A percentile compares a stretch with the other conserved stretches of the same genome.
Evolutionary conservation across 2,888 invertebrate genomes (phyloP).

Genomic region (Alsophila aescularia): DNA sequence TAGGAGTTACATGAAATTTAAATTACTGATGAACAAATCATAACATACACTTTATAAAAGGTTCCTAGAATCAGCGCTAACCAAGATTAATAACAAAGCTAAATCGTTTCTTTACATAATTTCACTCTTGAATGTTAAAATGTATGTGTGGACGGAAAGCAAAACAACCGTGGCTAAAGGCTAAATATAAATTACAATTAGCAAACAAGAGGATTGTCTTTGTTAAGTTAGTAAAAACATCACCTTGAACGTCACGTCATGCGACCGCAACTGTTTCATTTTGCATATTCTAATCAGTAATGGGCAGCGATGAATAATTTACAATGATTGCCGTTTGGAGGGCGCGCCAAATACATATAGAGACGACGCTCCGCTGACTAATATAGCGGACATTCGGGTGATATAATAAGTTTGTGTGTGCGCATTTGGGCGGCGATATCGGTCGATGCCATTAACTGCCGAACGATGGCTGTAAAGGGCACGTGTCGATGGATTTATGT

Average conservation of each 20-base stretch:
- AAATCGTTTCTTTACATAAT: too few relatives aligned
- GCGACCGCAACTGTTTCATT: conserved; percentile 5
- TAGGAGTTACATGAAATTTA: too few relatives aligned
- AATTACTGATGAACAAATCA: too few relatives aligned
- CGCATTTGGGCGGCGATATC: conserved; percentile 24
- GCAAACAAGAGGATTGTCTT: not conserved
- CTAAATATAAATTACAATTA: too few relatives aligned
- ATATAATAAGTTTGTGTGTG: conserved; percentile 25
- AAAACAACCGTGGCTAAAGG: too few relatives aligned
- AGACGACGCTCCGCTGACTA: conserved; percentile 20
- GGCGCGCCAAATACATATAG: conserved; percentile 18
- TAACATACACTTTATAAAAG: too few relatives aligned
- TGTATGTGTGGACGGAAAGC: too few relatives aligned
- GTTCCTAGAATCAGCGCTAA: too few relatives aligned
- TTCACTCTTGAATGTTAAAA: too few relatives aligned
- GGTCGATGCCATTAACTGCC: conserved; percentile 16
- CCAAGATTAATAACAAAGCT: too few relatives aligned
- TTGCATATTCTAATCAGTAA: conserved; percentile 22
- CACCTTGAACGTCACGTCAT: conserved; percentile 10
- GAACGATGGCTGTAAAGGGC: conserved; percentile 5
- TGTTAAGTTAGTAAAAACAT: not conserved
- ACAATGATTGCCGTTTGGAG: conserved; percentile 21
- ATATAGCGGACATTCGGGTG: conserved; percentile 26
- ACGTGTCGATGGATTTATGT: conserved; percentile 7
- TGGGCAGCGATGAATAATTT: conserved; percentile 28